phyloP scores from a whole-genome alignment of 2,888 invertebrate species.

The Bombyx huttoni region DNA sequence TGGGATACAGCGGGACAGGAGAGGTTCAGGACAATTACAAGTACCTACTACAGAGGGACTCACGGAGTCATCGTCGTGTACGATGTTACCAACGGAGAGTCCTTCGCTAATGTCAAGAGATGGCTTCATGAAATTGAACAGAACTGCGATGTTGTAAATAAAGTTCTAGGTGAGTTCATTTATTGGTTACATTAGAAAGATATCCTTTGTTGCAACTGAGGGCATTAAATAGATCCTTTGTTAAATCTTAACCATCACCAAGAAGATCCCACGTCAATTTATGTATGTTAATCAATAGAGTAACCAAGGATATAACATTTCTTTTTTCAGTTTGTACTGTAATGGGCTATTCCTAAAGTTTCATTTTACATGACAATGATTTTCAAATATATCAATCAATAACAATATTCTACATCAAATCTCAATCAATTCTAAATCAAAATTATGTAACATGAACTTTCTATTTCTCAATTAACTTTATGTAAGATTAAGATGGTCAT shows the following conservation, averaged over 20 bases:
- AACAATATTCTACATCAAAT: background rate
- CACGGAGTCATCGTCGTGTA: conserved; percentile 99
- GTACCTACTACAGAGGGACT: conserved; percentile 98
- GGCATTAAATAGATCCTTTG: too few relatives aligned
- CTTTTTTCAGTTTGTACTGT: too few relatives aligned
- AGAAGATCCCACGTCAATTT: too few relatives aligned
- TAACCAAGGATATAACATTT: too few relatives aligned
- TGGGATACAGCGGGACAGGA: conserved; percentile 99
- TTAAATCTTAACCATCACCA: too few relatives aligned
- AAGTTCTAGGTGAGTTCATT: conserved; percentile 86
- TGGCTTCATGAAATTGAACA: conserved; percentile 99
- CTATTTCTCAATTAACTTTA: background rate
- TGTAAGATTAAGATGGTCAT: background rate
- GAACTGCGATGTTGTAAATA: conserved; percentile 99
- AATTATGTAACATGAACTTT: background rate
- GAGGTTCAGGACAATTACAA: conserved; percentile 97
- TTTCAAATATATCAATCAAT: too few relatives aligned
- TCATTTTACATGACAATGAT: too few relatives aligned
- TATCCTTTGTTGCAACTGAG: too few relatives aligned
- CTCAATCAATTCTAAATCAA: background rate
- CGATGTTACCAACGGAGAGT: conserved; percentile 98
- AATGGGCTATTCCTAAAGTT: too few relatives aligned
- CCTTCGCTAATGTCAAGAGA: conserved; percentile 98
- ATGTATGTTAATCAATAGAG: too few relatives aligned
- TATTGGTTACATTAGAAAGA: background rate